These are phyloP conservation scores for Brachypalpus laphriformis DNA, from an alignment of 2,888 invertebrate genomes.

Conservation along the genomic window DNA sequence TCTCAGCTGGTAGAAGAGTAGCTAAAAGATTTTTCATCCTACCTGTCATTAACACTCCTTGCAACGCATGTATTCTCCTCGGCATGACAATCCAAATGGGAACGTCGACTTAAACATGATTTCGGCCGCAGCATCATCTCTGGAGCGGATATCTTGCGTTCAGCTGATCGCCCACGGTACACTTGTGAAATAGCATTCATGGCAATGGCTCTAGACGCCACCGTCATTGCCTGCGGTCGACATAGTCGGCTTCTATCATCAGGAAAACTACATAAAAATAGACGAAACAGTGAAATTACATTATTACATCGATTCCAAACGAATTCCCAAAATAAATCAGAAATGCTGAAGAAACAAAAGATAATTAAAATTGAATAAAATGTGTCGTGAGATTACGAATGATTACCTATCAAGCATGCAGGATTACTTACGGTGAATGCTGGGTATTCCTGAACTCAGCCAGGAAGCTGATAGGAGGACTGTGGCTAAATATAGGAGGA, in stretches of 20 bases:
- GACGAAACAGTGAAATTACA: slow-evolving; percentile 6
- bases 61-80: slow-evolving; percentile 38
- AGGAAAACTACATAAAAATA: slow-evolving; percentile 78
- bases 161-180: slow-evolving; percentile 73
- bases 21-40: background rate
- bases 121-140: slow-evolving; percentile 82
- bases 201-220: slow-evolving; percentile 81
- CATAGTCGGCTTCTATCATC: slow-evolving; percentile 81
- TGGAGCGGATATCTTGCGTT: slow-evolving; percentile 79
- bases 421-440: slow-evolving; percentile 81
- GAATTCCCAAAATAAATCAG: slow-evolving; percentile 6
- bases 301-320: slow-evolving; percentile 22
- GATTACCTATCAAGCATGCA: background rate
- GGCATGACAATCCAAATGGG: slow-evolving; percentile 32
- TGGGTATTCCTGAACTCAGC: slow-evolving; percentile 84
- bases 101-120: slow-evolving; percentile 83
- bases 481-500: slow-evolving; percentile 88
- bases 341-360: background rate
- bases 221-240: slow-evolving; percentile 81
- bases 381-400: no score
- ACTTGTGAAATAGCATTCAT: slow-evolving; percentile 78
- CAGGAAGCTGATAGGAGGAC: slow-evolving; percentile 87
- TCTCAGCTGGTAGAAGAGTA: no score
- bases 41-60: slow-evolving; percentile 52
- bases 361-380: no score